Conservation (phyloP, 2,113 vertebrate species). For the Dicerorhinus sumatrensis region DNA sequence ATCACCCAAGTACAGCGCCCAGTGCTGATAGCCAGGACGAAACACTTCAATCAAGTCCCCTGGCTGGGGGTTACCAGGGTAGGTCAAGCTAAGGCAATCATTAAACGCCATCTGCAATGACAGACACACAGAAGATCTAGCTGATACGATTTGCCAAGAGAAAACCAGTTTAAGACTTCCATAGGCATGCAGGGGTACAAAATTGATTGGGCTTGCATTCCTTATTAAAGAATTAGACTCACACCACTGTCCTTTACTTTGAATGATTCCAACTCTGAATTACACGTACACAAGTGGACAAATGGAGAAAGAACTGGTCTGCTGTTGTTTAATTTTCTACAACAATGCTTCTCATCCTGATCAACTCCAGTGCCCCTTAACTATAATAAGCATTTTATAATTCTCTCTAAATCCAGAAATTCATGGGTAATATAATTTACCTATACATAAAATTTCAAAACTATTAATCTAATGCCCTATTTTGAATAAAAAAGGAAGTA, state of each 20-base stretch:
- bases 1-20: slow-evolving; percentile 95
- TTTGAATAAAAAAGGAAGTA: slow-evolving; percentile 3
- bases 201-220: not conserved
- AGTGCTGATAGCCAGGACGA: slow-evolving; percentile 93
- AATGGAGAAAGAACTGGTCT: not conserved
- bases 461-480: not conserved
- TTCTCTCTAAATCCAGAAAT: slow-evolving; percentile 46
- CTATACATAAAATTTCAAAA: not conserved
- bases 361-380: not conserved
- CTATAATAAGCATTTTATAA: not conserved
- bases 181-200: not conserved
- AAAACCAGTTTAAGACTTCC: not conserved
- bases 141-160: not conserved
- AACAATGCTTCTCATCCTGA: not conserved
- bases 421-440: not conserved
- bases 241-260: not conserved
- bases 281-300: not conserved
- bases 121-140: not conserved
- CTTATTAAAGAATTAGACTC: not conserved
- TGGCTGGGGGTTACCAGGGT: slow-evolving; percentile 87
- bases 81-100: slow-evolving; percentile 82
- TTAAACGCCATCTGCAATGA: slow-evolving; percentile 90
- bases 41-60: slow-evolving; percentile 97
- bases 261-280: not conserved
- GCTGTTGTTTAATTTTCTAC: not conserved